A percentile compares a stretch with the other conserved stretches of the same genome.
These are phyloP conservation scores for Palloptera scutellata DNA, from an alignment of 2,888 invertebrate species.

Conservation along the genomic window DNA sequence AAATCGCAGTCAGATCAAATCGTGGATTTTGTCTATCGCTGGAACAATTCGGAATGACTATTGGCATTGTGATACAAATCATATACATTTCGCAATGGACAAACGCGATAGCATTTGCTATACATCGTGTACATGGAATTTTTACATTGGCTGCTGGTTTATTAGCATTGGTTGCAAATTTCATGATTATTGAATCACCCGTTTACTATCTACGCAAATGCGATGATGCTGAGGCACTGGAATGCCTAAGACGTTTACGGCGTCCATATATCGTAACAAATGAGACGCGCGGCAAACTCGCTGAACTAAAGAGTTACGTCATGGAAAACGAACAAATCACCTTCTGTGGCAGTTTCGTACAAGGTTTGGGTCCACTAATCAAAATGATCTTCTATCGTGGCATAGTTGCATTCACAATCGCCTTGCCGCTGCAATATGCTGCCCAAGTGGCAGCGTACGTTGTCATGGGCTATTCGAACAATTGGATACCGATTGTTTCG, in stretches of 20 bases:
- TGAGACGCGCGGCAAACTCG: conserved; percentile 36
- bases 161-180: conserved; percentile 27
- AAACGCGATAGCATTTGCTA: background rate
- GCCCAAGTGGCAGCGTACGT: background rate
- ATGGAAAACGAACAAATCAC: conserved; percentile 38
- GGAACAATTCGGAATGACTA: conserved; percentile 47
- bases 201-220: conserved; percentile 46
- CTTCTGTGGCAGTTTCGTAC: conserved; percentile 16
- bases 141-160: conserved; percentile 43
- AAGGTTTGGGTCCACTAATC: conserved; percentile 44
- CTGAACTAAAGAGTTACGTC: conserved; percentile 50
- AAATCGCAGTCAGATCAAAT: conserved; percentile 41
- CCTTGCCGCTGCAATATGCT: conserved; percentile 46
- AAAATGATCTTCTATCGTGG: conserved; percentile 50
- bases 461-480: background rate
- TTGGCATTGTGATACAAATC: conserved; percentile 51
- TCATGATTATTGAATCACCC: conserved; percentile 49
- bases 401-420: conserved; percentile 51
- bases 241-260: conserved; percentile 38
- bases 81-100: conserved; percentile 43
- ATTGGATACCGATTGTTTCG: conserved; percentile 43
- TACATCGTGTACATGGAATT: conserved; percentile 50
- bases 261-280: conserved; percentile 23
- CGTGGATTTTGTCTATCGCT: conserved; percentile 45
- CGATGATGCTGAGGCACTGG: conserved; percentile 46